Evolutionary conservation across 2,888 invertebrate species (phyloP).

Genomic region (Drosophila neutralis): DNA sequence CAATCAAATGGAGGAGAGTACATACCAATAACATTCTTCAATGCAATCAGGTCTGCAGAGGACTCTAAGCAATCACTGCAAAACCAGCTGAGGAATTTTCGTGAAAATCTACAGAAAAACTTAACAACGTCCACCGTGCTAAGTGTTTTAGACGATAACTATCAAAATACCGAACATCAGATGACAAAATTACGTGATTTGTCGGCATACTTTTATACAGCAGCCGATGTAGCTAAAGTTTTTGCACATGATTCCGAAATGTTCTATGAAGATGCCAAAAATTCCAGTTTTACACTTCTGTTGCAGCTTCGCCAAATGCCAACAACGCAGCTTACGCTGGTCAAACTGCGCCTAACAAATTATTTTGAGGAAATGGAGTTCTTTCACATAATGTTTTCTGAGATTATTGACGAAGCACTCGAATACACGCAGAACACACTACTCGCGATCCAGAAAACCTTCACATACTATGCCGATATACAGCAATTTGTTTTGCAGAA

Average conservation of each 20-base stretch:
- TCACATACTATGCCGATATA: conserved; percentile 70
- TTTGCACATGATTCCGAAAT: conserved; percentile 66
- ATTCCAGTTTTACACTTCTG: conserved; percentile 72
- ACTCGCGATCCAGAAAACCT: conserved; percentile 60
- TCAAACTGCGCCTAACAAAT: conserved; percentile 73
- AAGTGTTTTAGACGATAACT: conserved; percentile 34
- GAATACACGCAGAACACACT: conserved; percentile 75
- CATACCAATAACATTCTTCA: conserved; percentile 74
- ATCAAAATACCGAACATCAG: conserved; percentile 42
- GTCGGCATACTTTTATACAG: conserved; percentile 61
- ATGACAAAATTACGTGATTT: conserved; percentile 62
- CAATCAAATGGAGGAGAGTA: conserved; percentile 60
- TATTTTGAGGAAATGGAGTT: conserved; percentile 83
- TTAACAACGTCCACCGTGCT: conserved; percentile 71
- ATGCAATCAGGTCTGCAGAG: conserved; percentile 63
- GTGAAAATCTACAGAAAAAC: conserved; percentile 76
- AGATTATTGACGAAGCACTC: conserved; percentile 78
- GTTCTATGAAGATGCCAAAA: conserved; percentile 73
- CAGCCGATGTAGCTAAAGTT: conserved; percentile 50
- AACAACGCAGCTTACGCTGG: conserved; percentile 60
- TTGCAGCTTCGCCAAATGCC: conserved; percentile 77
- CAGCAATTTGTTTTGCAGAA: conserved; percentile 67
- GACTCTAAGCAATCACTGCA: conserved; percentile 68
- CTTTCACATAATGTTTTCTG: conserved; percentile 76
- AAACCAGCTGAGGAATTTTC: conserved; percentile 68